Conservation (phyloP, 2,888 invertebrate genomes). For the Lochmaea crataegi region DNA sequence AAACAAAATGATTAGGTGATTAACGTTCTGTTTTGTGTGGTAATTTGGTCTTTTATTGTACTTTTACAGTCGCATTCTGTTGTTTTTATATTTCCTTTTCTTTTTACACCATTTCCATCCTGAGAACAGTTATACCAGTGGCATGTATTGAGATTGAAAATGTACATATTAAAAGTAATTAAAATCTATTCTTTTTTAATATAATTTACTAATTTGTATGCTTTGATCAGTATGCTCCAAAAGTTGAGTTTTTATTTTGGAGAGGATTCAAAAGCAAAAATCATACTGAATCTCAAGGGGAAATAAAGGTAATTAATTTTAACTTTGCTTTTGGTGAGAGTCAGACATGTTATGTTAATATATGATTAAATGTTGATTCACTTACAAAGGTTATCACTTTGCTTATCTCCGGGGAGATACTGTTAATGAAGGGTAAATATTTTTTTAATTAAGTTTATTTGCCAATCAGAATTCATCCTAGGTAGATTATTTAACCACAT, state of each 20-base stretch:
- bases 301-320: slow-evolving; percentile 42
- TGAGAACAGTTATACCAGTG: no score
- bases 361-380: slow-evolving; percentile 7
- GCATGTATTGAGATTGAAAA: no score
- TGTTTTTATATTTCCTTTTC: not conserved
- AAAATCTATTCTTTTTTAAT: no score
- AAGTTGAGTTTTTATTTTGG: slow-evolving; percentile 33
- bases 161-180: no score
- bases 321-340: slow-evolving; percentile 49
- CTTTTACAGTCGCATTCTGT: not conserved
- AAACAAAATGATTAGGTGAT: not conserved
- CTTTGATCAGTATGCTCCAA: slow-evolving; percentile 24
- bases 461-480: no score
- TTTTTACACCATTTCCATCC: no score
- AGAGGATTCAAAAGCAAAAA: slow-evolving; percentile 41
- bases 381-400: slow-evolving; percentile 21
- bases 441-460: not conserved
- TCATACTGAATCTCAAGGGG: slow-evolving; percentile 50
- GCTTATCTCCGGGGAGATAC: not conserved
- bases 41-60: no score
- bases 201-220: no score
- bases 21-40: not conserved
- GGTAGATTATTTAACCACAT: not conserved
- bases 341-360: slow-evolving; percentile 44
- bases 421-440: not conserved